Conservation (phyloP, 2,888 invertebrate genomes). For the Ephialtes manifestator region DNA sequence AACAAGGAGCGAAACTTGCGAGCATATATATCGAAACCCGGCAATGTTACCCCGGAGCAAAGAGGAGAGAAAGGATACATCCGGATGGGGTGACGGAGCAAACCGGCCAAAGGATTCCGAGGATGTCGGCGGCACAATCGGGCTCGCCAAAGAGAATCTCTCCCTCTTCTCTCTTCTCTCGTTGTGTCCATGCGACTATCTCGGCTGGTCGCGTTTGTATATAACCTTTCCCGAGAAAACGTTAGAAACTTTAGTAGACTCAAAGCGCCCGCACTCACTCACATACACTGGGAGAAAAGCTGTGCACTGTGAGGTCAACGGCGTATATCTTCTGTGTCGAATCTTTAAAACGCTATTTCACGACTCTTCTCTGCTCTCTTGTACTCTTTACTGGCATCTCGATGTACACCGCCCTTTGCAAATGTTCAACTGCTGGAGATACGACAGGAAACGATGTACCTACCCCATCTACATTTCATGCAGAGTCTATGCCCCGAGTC, state of each 20-base stretch:
- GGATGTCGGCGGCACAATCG: conserved; percentile 68
- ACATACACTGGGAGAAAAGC: conserved; percentile 3
- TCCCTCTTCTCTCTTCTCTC: neutral
- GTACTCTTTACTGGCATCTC: conserved; percentile 6
- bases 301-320: conserved; percentile 16
- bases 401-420: conserved; percentile 18
- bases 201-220: conserved; percentile 11
- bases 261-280: conserved; percentile 9
- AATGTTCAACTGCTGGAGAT: conserved; percentile 42
- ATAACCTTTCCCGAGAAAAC: conserved; percentile 25
- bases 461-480: conserved; percentile 15
- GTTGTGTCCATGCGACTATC: neutral
- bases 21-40: neutral
- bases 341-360: conserved; percentile 46
- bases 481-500: conserved; percentile 11
- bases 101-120: conserved; percentile 68
- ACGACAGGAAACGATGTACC: conserved; percentile 46
- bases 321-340: conserved; percentile 7
- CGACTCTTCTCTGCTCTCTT: conserved; percentile 16
- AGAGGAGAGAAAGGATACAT: conserved; percentile 55
- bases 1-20: conserved; percentile 10
- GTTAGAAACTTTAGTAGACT: conserved; percentile 34
- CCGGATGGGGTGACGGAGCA: conserved; percentile 62
- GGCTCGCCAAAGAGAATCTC: conserved; percentile 56
- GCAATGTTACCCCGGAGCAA: conserved; percentile 39